phyloP scores from a whole-genome alignment of 2,113 vertebrate genomes.

The Xiphias gladius region DNA sequence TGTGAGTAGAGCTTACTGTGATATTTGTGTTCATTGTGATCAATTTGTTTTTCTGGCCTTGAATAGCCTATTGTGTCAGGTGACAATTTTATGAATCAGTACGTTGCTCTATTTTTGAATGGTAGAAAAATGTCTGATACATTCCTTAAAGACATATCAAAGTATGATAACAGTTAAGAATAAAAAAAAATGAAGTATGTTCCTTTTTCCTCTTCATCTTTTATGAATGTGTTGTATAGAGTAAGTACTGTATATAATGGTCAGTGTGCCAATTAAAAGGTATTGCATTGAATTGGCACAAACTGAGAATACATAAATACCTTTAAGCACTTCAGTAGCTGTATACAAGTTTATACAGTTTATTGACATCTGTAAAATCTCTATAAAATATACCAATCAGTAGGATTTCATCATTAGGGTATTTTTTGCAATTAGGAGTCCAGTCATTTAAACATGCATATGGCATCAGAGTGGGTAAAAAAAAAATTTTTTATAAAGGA shows the following conservation, averaged over 20 bases:
- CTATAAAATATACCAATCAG: neutral
- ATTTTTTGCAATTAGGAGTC: neutral
- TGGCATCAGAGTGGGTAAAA: neutral
- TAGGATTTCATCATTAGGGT: neutral
- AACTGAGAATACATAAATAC: neutral
- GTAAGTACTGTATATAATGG: neutral
- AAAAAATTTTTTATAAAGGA: neutral
- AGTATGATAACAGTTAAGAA: slow-evolving; percentile 8
- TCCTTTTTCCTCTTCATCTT: neutral
- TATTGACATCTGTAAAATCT: neutral
- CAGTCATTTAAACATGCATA: neutral
- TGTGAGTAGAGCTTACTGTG: neutral
- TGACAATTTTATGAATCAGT: slow-evolving; percentile 30
- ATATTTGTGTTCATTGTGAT: slow-evolving; percentile 21
- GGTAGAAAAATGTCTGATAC: neutral
- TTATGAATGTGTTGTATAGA: neutral
- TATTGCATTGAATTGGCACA: neutral
- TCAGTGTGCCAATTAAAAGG: neutral
- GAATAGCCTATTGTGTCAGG: neutral
- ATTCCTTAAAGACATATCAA: slow-evolving; percentile 6
- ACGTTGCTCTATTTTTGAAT: slow-evolving; percentile 15
- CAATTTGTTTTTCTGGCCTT: slow-evolving; percentile 11
- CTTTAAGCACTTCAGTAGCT: no score
- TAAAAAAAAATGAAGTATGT: neutral
- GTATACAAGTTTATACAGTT: neutral